phyloP scores from a whole-genome alignment of 2,888 invertebrate species.

The Ellobium chinense region DNA sequence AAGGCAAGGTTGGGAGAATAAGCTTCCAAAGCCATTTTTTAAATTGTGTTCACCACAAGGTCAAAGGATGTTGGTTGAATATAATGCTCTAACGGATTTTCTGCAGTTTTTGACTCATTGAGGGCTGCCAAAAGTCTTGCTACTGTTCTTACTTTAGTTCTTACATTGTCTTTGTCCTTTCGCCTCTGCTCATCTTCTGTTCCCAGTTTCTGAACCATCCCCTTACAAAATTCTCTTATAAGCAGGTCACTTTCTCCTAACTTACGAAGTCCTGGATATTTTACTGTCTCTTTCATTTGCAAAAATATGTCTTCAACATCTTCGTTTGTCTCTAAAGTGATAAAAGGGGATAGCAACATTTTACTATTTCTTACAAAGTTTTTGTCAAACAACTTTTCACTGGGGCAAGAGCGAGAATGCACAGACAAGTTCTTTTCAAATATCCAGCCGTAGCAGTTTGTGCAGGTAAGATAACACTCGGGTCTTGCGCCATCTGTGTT shows the following conservation, averaged over 20 bases:
- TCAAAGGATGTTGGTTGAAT: not conserved
- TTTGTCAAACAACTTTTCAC: not conserved
- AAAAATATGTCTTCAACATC: not conserved
- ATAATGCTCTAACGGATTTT: not conserved
- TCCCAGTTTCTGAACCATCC: not conserved
- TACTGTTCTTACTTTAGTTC: constrained; percentile 8
- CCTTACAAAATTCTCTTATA: not conserved
- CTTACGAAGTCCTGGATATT: not conserved
- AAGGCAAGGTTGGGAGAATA: not conserved
- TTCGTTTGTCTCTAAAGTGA: not conserved
- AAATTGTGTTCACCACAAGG: not conserved
- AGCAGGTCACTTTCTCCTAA: not conserved
- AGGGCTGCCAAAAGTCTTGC: constrained; percentile 8
- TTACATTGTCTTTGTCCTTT: constrained; percentile 18
- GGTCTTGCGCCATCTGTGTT: no score
- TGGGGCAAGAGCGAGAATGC: not conserved
- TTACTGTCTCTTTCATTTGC: constrained; percentile 1
- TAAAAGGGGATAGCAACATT: constrained; percentile 1
- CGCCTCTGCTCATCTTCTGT: not conserved
- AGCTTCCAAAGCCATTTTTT: not conserved
- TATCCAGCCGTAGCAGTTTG: not conserved
- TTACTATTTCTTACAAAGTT: constrained; percentile 4
- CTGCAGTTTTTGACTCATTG: not conserved
- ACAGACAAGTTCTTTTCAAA: not conserved
- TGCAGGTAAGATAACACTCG: no score